A percentile compares a stretch with the other conserved stretches of the same genome.
These are phyloP conservation scores for Luscinia megarhynchos DNA, from an alignment of 2,797 vertebrate genomes.

Conservation along the genomic window DNA sequence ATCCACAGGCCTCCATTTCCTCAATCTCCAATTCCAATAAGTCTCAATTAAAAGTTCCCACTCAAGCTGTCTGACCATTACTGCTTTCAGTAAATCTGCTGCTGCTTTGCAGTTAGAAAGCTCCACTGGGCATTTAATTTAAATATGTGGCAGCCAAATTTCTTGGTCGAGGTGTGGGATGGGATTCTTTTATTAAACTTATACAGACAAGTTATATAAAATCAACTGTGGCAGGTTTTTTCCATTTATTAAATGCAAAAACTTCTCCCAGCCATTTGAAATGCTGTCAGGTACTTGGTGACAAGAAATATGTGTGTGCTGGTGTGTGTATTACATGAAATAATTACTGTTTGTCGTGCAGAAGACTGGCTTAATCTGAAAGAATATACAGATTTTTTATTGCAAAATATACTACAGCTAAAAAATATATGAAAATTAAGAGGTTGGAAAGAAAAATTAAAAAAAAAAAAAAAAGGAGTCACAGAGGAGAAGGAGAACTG, in stretches of 20 bases:
- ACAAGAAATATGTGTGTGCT: not conserved
- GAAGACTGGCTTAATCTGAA: not conserved
- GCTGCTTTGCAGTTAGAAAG: not conserved
- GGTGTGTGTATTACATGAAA: not conserved
- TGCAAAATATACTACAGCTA: not conserved
- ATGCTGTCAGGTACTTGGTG: not conserved
- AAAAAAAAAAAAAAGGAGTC: not conserved
- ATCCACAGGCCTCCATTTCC: not conserved
- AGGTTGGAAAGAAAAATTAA: not conserved
- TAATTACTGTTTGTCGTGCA: not conserved
- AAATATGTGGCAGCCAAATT: not conserved
- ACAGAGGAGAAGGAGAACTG: not conserved
- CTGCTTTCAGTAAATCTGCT: not conserved
- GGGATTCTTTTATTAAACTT: not conserved
- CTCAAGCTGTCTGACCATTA: not conserved
- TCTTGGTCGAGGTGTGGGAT: not conserved
- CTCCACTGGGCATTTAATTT: not conserved
- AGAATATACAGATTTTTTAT: not conserved
- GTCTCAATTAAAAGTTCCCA: not conserved
- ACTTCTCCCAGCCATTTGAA: not conserved
- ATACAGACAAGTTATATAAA: not conserved
- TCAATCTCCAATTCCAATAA: not conserved
- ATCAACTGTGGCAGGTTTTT: not conserved
- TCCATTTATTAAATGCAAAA: not conserved
- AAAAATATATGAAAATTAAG: not conserved